Evolutionary conservation across 2,113 vertebrate species (phyloP).

Genomic region (Sardina pilchardus): DNA sequence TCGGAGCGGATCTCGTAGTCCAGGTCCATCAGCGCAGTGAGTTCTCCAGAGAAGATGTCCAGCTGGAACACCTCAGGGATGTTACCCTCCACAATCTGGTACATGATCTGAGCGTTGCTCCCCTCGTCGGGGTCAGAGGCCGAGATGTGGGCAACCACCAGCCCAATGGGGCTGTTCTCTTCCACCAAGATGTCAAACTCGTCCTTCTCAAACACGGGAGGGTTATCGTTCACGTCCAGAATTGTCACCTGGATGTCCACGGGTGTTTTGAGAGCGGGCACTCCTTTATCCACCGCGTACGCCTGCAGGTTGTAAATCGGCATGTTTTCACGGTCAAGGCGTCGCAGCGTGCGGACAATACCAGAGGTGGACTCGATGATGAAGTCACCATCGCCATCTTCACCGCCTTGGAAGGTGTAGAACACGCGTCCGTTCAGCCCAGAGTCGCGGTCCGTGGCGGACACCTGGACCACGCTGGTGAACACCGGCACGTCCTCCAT

Average conservation of each 20-base stretch:
- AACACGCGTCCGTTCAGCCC: constrained; percentile 89
- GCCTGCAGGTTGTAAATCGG: constrained; percentile 82
- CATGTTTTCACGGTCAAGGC: constrained; percentile 90
- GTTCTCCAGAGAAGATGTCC: constrained; percentile 94
- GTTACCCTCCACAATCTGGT: constrained; percentile 96
- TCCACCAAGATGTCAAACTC: constrained; percentile 94
- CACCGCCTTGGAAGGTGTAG: constrained; percentile 92
- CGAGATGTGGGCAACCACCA: constrained; percentile 86
- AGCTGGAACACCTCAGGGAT: constrained; percentile 95
- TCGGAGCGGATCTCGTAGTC: constrained; percentile 88
- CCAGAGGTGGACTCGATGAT: constrained; percentile 94
- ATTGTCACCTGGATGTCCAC: constrained; percentile 85
- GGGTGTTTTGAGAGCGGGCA: constrained; percentile 80
- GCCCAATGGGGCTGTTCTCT: constrained; percentile 93
- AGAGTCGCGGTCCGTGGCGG: constrained; percentile 88
- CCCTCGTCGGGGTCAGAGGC: constrained; percentile 94
- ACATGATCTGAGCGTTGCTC: constrained; percentile 97
- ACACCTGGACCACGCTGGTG: constrained; percentile 92
- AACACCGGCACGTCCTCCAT: constrained; percentile 90
- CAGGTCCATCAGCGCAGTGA: constrained; percentile 87
- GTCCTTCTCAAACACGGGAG: constrained; percentile 87
- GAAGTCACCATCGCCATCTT: constrained; percentile 92
- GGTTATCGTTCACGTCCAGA: constrained; percentile 94
- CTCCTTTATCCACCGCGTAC: constrained; percentile 87
- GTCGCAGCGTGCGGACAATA: constrained; percentile 86